Base-by-base conservation (phyloP, 2,113 vertebrate genomes). In the Mohoua ochrocephala region DNA sequence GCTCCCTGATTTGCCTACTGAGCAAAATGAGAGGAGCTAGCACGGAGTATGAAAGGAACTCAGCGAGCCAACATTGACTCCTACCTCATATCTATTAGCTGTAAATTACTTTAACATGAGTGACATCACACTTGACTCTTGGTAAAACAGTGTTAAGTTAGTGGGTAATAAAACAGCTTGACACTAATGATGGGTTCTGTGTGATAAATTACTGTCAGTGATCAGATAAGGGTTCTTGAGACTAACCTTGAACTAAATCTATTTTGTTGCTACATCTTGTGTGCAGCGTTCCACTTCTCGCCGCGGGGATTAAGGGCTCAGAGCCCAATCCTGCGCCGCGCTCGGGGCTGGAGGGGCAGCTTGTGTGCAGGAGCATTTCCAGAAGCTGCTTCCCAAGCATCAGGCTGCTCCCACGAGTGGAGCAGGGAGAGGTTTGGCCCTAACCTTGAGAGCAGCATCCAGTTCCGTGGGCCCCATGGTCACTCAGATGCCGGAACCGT, bases 141-240 rank as follows among this genome's bases (percentile, higher is more conserved):
- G 97, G 93, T 97, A 96, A 97, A 97, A 96, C 95, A 94, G 96
- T 96, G 97, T 96, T 96, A 97, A 97, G 97, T 95, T 91, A 92
- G 89, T 96, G 95, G 93, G 91, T 93, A 95, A 95, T 97, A 97
- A 97, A 97, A 96, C 96, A 97, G 97, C 96, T 97, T 95, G 97
- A 97, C 96, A 95, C 96, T 97, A 96, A 97, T 95, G 97, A 98
- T 96, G 94, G 96, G 94, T 93, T 95, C 90, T 96, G 86, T 2
- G 92, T 97, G 97, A 98, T 97, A 97, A 97, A 97, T 97, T 89
- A 97, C 97, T 95, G 88, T 89, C 91, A 95, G 49, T 88, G 95
- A 96, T 97, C 97, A 96, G 97, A 97, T 97, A 98, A 97, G 94
- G 86, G 57, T 90, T 97, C 91, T 96, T 93, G 97, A 95, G 97